phyloP scores from a whole-genome alignment of 2,113 vertebrate species.

The Hypomesus transpacificus region DNA sequence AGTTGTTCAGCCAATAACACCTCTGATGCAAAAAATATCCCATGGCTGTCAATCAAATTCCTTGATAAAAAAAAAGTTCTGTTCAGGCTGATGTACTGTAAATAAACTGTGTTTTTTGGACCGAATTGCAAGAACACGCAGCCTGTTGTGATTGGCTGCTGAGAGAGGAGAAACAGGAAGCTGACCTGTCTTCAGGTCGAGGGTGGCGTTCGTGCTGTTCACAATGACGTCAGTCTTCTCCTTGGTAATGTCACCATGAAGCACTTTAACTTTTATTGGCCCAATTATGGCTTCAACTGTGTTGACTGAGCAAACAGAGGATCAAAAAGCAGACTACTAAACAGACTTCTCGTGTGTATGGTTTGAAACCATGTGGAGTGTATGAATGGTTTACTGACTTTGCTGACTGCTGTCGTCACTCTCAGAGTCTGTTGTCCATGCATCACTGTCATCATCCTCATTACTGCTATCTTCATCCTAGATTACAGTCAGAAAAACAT shows the following conservation, averaged over 20 bases:
- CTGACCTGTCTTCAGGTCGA: conserved; percentile 49
- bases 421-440: conserved; percentile 24
- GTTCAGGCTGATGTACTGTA: too few species aligned
- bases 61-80: too few species aligned
- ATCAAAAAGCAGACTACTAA: neutral
- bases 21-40: too few species aligned
- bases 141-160: neutral
- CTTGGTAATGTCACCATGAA: conserved; percentile 52
- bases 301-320: conserved; percentile 11
- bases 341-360: neutral
- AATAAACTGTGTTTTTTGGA: too few species aligned
- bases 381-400: neutral
- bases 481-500: neutral
- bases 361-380: neutral
- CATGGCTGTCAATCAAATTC: too few species aligned
- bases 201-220: conserved; percentile 52
- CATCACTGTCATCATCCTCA: neutral
- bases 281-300: conserved; percentile 43
- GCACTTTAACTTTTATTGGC: conserved; percentile 40
- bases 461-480: conserved; percentile 3
- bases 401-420: conserved; percentile 20
- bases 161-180: neutral
- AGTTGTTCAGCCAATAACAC: too few species aligned
- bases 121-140: too few species aligned
- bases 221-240: conserved; percentile 54